Conservation (phyloP, 2,113 vertebrate genomes). For the Peromyscus leucopus region DNA sequence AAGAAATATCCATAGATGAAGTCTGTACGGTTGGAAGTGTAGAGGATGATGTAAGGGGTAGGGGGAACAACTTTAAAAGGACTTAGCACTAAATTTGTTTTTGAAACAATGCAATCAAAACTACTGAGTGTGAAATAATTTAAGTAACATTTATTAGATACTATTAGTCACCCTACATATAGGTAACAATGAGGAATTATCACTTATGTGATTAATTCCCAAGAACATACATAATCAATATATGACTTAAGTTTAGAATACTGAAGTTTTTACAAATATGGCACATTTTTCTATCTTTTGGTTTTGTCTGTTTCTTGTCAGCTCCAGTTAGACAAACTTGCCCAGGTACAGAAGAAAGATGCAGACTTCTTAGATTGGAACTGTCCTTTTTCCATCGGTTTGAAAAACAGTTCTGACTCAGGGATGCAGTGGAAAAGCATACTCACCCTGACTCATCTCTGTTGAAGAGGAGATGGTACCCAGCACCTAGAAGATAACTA, state of each 20-base stretch:
- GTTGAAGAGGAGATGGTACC: background rate
- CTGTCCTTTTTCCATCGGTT: background rate
- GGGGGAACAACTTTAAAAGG: background rate
- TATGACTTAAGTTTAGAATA: background rate
- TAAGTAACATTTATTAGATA: background rate
- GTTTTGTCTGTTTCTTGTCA: background rate
- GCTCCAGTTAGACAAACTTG: background rate
- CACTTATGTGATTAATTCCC: background rate
- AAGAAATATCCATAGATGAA: no score
- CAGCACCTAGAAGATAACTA: accelerated
- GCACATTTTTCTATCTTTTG: background rate
- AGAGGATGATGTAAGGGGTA: background rate
- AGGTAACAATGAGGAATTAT: background rate
- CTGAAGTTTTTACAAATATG: background rate
- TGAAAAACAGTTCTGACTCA: background rate
- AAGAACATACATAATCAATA: background rate
- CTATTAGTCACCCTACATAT: background rate
- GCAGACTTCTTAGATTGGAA: background rate
- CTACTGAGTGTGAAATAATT: background rate
- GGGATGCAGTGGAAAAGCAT: background rate
- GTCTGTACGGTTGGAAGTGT: background rate
- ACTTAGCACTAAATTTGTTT: slow-evolving; percentile 6
- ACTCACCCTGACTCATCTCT: background rate
- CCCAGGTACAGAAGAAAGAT: background rate
- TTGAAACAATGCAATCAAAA: background rate